A percentile compares a stretch with the other conserved stretches of the same genome.
These are phyloP conservation scores for Sorex fumeus DNA, from an alignment of 2,113 vertebrate genomes.

Conservation along the genomic window DNA sequence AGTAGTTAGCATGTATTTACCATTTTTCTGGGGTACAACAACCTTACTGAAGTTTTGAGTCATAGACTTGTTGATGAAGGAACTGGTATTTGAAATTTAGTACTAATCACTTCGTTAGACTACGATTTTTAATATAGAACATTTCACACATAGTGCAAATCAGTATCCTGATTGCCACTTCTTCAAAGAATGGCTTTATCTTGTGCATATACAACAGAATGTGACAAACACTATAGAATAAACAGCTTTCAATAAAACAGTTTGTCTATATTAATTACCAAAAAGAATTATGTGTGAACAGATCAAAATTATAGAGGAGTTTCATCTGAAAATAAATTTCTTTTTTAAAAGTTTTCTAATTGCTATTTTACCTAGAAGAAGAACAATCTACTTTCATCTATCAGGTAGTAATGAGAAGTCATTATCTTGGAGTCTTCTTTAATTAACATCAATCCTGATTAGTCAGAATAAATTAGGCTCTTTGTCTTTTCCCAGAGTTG, in stretches of 20 bases:
- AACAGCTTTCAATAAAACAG: slow-evolving; percentile 74
- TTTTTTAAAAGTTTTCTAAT: slow-evolving; percentile 88
- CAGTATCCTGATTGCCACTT: neutral
- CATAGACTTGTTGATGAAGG: neutral
- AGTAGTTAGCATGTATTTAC: neutral
- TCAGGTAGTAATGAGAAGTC: slow-evolving; percentile 90
- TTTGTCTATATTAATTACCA: slow-evolving; percentile 55
- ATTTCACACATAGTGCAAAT: too few relatives aligned
- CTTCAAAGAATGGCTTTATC: slow-evolving; percentile 56
- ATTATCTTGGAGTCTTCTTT: slow-evolving; percentile 91
- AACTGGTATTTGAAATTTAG: too few relatives aligned
- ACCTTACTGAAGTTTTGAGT: neutral
- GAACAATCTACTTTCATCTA: slow-evolving; percentile 90
- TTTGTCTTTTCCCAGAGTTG: slow-evolving; percentile 89
- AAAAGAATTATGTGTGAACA: slow-evolving; percentile 79
- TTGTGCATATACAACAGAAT: slow-evolving; percentile 17
- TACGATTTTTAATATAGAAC: too few relatives aligned
- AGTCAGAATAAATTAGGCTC: slow-evolving; percentile 89
- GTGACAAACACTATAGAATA: slow-evolving; percentile 67
- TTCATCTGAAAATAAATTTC: slow-evolving; percentile 81
- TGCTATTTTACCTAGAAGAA: slow-evolving; percentile 90
- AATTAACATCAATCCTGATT: slow-evolving; percentile 92
- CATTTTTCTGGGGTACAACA: neutral
- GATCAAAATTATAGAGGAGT: slow-evolving; percentile 82
- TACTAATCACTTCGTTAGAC: too few relatives aligned